Percentiles rank a stretch among this genome's conserved stretches.
Evolutionary conservation across 2,797 vertebrate genomes (phyloP).

Genomic region (Saxicola maurus): DNA sequence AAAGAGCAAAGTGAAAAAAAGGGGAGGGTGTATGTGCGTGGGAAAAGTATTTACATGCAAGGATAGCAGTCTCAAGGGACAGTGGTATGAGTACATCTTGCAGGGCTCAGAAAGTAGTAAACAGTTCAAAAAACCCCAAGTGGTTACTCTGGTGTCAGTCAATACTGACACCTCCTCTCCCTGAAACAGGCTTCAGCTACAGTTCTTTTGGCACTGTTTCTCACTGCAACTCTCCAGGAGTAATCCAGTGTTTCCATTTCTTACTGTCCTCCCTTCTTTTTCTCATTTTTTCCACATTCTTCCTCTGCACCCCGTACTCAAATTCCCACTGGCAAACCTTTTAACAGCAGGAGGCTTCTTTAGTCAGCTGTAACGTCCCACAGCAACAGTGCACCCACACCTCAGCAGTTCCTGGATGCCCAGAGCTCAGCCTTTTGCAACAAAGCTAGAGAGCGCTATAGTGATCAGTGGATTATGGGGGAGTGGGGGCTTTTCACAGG

Average conservation of each 20-base stretch:
- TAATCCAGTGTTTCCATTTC: background rate
- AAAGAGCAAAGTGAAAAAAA: background rate
- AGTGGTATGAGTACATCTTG: background rate
- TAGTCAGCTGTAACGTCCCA: background rate
- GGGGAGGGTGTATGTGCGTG: background rate
- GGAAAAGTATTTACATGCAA: background rate
- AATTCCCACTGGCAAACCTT: background rate
- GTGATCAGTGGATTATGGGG: background rate
- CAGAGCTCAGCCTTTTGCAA: background rate
- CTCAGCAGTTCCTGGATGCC: background rate
- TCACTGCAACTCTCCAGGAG: background rate
- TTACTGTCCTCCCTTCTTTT: background rate
- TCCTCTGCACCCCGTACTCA: background rate
- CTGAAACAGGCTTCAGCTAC: background rate
- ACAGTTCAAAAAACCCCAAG: background rate
- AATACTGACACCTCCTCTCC: background rate
- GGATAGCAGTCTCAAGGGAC: background rate
- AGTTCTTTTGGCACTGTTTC: background rate
- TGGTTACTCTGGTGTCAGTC: background rate
- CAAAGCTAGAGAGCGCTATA: background rate
- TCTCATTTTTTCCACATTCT: background rate
- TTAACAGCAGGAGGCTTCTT: background rate
- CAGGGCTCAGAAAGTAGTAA: background rate
- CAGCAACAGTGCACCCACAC: background rate
- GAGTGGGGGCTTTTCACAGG: background rate